Evolutionary conservation across 1,140 invertebrate species (phyloP).

Genomic region (Drosophila mayri): DNA sequence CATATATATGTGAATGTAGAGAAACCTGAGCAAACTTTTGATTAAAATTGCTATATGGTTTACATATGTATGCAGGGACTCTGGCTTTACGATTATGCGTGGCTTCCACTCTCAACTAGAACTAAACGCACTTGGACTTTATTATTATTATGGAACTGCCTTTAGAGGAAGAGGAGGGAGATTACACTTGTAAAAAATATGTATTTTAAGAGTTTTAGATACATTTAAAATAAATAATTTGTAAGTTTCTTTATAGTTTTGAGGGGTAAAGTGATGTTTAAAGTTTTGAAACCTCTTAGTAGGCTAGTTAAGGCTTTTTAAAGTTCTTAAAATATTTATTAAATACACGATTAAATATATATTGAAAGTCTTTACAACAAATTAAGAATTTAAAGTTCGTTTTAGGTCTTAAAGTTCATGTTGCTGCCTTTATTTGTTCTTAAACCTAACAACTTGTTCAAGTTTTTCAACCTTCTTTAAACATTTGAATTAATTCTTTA

Average conservation of each 20-base stretch:
- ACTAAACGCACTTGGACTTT: slow-evolving; percentile 32
- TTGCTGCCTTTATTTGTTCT: too few species aligned
- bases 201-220: background rate
- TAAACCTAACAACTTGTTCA: background rate
- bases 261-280: background rate
- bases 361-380: background rate
- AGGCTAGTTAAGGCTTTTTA: background rate
- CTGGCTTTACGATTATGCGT: slow-evolving; percentile 32
- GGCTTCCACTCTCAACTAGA: slow-evolving; percentile 22
- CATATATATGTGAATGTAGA: background rate
- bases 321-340: background rate
- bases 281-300: background rate
- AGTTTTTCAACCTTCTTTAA: too few species aligned
- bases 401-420: too few species aligned
- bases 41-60: slow-evolving; percentile 41
- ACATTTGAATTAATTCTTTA: background rate
- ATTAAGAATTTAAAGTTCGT: background rate
- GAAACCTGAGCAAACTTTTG: slow-evolving; percentile 24
- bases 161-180: background rate
- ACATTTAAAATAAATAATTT: background rate
- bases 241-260: background rate
- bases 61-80: slow-evolving; percentile 4
- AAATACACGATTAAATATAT: background rate
- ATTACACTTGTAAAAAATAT: background rate
- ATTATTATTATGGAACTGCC: slow-evolving; percentile 13